A percentile compares a stretch with the other conserved stretches of the same genome.
phyloP scores from a whole-genome alignment of 1,140 invertebrate species.

The Papilio machaon region DNA sequence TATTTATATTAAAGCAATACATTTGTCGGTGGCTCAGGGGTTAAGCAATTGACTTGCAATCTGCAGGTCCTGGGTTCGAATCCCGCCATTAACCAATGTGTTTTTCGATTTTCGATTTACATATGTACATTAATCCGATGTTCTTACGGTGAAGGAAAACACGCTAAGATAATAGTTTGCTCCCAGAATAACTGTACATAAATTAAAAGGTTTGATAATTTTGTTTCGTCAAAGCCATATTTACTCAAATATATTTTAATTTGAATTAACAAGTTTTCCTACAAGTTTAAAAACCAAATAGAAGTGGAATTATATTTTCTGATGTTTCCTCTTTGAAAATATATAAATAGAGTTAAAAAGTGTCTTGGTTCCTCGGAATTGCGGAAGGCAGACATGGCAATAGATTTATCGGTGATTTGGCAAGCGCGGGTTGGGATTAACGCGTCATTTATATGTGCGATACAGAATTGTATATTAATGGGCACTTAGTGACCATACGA shows the following conservation, averaged over 20 bases:
- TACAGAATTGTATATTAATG: slow-evolving; percentile 8
- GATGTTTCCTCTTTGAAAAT: not conserved
- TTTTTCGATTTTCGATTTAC: too few relatives aligned
- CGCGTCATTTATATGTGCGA: not conserved
- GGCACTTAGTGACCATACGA: not conserved
- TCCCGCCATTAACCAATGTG: too few relatives aligned
- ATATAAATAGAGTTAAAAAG: slow-evolving; percentile 17
- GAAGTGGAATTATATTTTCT: not conserved
- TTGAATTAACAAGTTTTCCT: too few relatives aligned
- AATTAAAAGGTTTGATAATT: too few relatives aligned
- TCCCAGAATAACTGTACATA: not conserved
- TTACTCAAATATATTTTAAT: too few relatives aligned
- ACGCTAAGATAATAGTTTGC: not conserved
- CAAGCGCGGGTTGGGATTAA: not conserved
- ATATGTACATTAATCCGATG: too few relatives aligned
- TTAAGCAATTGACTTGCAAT: too few relatives aligned
- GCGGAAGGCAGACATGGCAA: not conserved
- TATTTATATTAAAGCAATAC: not conserved
- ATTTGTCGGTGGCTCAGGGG: not conserved
- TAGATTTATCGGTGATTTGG: slow-evolving; percentile 22
- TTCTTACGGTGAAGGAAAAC: too few relatives aligned
- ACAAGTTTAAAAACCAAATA: not conserved
- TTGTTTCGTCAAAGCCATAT: too few relatives aligned
- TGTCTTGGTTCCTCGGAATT: not conserved
- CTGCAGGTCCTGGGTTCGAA: too few relatives aligned